Evolutionary conservation across 2,113 vertebrate genomes (phyloP).

Genomic region (Silurus glanis): DNA sequence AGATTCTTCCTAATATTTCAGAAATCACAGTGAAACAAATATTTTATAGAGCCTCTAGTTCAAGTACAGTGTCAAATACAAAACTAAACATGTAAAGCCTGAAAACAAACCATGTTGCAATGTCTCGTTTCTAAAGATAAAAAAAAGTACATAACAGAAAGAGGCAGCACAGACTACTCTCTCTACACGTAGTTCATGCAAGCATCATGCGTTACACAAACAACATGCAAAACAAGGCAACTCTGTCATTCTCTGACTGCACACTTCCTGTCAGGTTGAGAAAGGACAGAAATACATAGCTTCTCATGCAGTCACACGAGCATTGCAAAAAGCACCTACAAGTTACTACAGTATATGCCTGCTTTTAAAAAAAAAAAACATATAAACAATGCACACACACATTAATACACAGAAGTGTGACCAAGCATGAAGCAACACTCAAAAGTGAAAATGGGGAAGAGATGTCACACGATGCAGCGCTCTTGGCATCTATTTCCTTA

Average conservation of each 20-base stretch:
- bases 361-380: background rate
- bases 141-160: background rate
- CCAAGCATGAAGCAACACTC: background rate
- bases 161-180: background rate
- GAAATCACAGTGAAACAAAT: background rate
- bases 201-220: constrained; percentile 16
- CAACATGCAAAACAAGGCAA: constrained; percentile 32
- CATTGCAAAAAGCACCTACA: background rate
- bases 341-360: background rate
- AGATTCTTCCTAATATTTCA: constrained; percentile 1
- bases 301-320: constrained; percentile 1
- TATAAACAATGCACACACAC: background rate
- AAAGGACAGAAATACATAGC: background rate
- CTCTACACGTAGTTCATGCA: background rate
- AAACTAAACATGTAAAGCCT: background rate
- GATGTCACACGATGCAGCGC: background rate
- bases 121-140: background rate
- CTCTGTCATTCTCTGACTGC: background rate
- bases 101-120: background rate
- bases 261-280: background rate
- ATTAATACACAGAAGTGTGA: background rate
- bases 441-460: constrained; percentile 21
- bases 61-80: background rate
- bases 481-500: background rate
- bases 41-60: background rate